phyloP scores from a whole-genome alignment of 2,888 invertebrate species.

The Ceraclea dissimilis region DNA sequence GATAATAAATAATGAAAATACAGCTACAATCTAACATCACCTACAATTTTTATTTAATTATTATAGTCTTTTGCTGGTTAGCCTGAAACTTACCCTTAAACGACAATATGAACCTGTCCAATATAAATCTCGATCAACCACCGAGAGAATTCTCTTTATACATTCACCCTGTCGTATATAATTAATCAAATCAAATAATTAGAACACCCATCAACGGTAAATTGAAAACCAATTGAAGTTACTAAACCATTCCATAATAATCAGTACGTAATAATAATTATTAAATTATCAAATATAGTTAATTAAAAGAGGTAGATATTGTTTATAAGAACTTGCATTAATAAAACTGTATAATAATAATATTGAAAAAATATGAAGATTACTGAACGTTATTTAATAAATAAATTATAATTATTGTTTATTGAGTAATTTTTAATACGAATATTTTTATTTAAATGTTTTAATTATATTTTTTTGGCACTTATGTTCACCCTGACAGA shows the following conservation, averaged over 20 bases:
- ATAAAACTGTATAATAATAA: neutral
- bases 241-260: neutral
- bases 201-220: neutral
- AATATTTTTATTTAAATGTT: neutral
- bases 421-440: neutral
- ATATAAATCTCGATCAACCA: neutral
- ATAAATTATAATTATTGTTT: neutral
- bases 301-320: neutral
- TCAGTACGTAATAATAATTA: neutral
- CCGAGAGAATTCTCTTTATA: neutral
- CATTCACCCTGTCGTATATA: neutral
- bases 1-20: neutral
- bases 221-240: neutral
- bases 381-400: neutral
- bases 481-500: slow-evolving; percentile 14
- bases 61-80: neutral
- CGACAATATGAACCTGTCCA: neutral
- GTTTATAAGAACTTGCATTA: neutral
- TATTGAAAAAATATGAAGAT: neutral
- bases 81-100: neutral
- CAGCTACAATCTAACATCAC: neutral
- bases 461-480: slow-evolving; percentile 7
- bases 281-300: neutral
- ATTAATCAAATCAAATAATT: neutral
- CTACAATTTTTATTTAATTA: neutral